Evolutionary conservation across 1,140 invertebrate genomes (phyloP).

Genomic region (Hyles vespertilio): DNA sequence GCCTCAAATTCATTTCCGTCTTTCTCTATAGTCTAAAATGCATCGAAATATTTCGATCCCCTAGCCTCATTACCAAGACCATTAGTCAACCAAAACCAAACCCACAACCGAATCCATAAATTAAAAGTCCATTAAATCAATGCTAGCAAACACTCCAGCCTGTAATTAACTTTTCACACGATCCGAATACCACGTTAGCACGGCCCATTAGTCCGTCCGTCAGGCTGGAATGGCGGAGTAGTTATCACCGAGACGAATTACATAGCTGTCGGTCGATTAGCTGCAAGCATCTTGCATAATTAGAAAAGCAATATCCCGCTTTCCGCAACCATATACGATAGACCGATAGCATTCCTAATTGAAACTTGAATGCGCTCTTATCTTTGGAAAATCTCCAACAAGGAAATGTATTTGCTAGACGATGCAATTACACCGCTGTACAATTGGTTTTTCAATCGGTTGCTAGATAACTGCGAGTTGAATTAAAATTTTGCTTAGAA

Average conservation of each 20-base stretch:
- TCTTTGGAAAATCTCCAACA: conserved; percentile 9
- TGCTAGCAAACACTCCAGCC: neutral
- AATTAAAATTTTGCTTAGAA: too few species aligned
- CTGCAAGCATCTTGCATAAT: conserved; percentile 10
- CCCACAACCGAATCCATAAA: too few species aligned
- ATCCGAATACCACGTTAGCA: neutral
- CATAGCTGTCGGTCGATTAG: conserved; percentile 5
- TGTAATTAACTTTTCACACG: conserved; percentile 1
- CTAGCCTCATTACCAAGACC: too few species aligned
- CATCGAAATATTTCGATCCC: too few species aligned
- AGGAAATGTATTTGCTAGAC: conserved; percentile 3
- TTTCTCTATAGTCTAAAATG: too few species aligned
- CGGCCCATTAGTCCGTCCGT: conserved; percentile 2
- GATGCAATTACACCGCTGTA: neutral
- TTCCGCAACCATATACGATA: conserved; percentile 3
- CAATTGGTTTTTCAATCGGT: conserved; percentile 3
- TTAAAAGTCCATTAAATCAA: conserved; percentile 1
- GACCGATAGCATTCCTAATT: conserved; percentile 11
- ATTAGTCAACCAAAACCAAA: too few species aligned
- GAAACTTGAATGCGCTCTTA: conserved; percentile 11
- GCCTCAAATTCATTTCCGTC: too few species aligned
- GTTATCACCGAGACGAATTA: conserved; percentile 9
- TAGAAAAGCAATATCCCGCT: conserved; percentile 12
- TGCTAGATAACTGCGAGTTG: neutral
- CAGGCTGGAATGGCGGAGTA: neutral